Evolutionary conservation across 2,888 invertebrate species (phyloP).

Genomic region (Habrosyne pyritoides): DNA sequence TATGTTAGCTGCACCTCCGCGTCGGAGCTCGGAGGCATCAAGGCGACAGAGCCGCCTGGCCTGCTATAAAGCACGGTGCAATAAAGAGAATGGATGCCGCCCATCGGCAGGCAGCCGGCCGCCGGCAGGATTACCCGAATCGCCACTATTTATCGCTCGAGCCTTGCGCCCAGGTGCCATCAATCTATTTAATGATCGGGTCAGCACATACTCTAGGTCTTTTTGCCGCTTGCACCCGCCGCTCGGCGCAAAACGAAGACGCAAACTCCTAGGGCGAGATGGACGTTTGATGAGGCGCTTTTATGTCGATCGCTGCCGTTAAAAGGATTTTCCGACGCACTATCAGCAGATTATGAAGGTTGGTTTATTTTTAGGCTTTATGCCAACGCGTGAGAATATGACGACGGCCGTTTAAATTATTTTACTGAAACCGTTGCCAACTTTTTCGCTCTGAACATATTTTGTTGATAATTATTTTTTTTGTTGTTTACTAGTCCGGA

Average conservation of each 20-base stretch:
- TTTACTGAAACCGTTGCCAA: neutral
- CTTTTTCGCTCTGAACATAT: neutral
- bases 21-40: slow-evolving; percentile 59
- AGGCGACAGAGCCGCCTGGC: slow-evolving; percentile 64
- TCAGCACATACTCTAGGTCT: slow-evolving; percentile 80
- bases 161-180: slow-evolving; percentile 83
- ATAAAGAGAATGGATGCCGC: slow-evolving; percentile 83
- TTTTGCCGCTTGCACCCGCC: slow-evolving; percentile 66
- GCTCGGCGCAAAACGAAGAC: slow-evolving; percentile 70
- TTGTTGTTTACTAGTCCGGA: neutral
- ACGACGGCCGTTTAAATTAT: neutral
- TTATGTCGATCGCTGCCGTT: slow-evolving; percentile 74
- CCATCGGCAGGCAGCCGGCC: slow-evolving; percentile 73
- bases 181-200: slow-evolving; percentile 84
- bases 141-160: slow-evolving; percentile 83
- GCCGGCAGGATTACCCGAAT: slow-evolving; percentile 81
- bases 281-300: slow-evolving; percentile 83
- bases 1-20: slow-evolving; percentile 69
- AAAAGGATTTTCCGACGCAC: slow-evolving; percentile 74
- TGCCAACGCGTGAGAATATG: slow-evolving; percentile 4
- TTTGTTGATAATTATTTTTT: neutral
- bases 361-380: slow-evolving; percentile 4
- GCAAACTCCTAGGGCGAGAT: slow-evolving; percentile 64
- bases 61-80: slow-evolving; percentile 81
- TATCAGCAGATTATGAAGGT: slow-evolving; percentile 48